phyloP scores from a whole-genome alignment of 1,140 invertebrate species.

The Phenacoccus solenopsis region DNA sequence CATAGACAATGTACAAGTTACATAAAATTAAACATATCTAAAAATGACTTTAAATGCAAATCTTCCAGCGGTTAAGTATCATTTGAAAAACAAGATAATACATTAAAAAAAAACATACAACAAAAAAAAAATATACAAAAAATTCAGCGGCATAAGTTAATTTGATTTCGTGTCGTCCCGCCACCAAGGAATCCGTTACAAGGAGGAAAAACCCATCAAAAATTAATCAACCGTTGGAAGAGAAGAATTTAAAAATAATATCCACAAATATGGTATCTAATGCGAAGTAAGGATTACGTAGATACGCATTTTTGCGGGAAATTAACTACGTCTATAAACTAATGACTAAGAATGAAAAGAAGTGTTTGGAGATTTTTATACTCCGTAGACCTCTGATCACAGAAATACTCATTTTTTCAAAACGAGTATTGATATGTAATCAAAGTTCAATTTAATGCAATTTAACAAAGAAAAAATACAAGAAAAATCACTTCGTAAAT shows the following conservation, averaged over 20 bases:
- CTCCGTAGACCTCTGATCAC: neutral
- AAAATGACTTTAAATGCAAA: conserved; percentile 13
- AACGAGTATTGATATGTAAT: conserved; percentile 15
- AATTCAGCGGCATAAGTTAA: neutral
- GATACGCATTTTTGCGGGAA: neutral
- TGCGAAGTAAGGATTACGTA: too few relatives aligned
- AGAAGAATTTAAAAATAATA: conserved; percentile 12
- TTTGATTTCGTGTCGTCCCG: conserved; percentile 1
- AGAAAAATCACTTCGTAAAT: too few relatives aligned
- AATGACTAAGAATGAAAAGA: conserved; percentile 17
- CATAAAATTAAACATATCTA: neutral
- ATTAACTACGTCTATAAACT: conserved; percentile 9
- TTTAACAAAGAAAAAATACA: neutral
- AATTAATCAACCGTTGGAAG: conserved; percentile 5
- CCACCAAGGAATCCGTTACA: neutral
- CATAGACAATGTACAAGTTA: neutral
- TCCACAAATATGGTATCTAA: neutral
- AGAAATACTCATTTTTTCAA: conserved; percentile 10
- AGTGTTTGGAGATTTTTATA: neutral
- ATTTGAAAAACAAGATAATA: neutral
- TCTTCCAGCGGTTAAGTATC: conserved; percentile 11
- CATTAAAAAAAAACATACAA: neutral
- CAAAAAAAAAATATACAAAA: conserved; percentile 6
- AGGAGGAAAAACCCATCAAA: neutral
- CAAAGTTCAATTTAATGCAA: neutral